These are phyloP conservation scores for Cryptotermes secundus DNA, from an alignment of 1,140 invertebrate species.

Conservation along the genomic window DNA sequence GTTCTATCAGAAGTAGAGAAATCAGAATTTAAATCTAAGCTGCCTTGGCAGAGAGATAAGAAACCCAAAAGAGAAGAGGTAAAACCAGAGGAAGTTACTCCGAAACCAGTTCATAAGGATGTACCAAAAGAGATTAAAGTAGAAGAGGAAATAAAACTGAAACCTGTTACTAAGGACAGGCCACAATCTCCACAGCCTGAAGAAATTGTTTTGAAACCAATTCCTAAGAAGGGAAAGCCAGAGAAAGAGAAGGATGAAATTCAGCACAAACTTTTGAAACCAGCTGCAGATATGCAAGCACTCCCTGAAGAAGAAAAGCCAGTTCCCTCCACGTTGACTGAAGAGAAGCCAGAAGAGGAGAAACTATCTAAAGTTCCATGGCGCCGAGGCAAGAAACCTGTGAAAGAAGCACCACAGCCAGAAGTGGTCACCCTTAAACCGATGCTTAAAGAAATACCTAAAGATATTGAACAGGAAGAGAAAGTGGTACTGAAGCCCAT, in stretches of 20 bases:
- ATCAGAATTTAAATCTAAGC: not conserved
- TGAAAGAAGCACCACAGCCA: conserved; percentile 39
- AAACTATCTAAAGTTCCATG: conserved; percentile 31
- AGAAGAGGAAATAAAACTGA: conserved; percentile 34
- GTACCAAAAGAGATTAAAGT: not conserved
- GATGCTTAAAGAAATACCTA: conserved; percentile 35
- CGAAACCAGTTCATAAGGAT: conserved; percentile 33
- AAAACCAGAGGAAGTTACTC: conserved; percentile 18
- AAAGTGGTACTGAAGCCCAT: conserved; percentile 12
- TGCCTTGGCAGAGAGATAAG: conserved; percentile 29
- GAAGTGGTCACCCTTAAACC: conserved; percentile 37
- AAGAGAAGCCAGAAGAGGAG: conserved; percentile 41
- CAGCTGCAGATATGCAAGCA: not conserved
- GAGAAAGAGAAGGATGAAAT: conserved; percentile 38
- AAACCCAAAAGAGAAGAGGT: conserved; percentile 38
- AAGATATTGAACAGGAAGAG: conserved; percentile 20
- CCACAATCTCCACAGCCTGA: conserved; percentile 31
- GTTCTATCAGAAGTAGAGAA: not conserved
- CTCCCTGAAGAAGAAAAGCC: conserved; percentile 35
- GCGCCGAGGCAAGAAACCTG: conserved; percentile 38
- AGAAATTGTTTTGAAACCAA: not conserved
- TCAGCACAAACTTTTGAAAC: not conserved
- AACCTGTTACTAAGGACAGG: conserved; percentile 35
- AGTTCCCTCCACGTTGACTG: no score
- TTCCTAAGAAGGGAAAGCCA: conserved; percentile 41